Conservation (phyloP, 2,113 vertebrate genomes). For the Hypomesus transpacificus region DNA sequence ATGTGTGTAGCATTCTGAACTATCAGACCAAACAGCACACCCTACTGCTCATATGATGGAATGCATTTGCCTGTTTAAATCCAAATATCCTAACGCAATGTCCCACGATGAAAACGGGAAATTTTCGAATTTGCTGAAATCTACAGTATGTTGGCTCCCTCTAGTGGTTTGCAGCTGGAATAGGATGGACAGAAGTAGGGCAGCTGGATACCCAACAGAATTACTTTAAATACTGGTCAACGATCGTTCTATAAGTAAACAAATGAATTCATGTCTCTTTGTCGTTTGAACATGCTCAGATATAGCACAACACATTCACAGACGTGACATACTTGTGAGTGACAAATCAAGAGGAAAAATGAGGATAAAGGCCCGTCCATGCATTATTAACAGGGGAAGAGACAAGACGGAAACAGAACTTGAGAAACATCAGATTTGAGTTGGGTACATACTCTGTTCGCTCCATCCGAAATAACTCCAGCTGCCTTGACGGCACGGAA, state of each 20-base stretch:
- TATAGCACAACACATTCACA: too few species aligned
- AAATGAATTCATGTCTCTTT: too few species aligned
- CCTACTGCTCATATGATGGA: too few species aligned
- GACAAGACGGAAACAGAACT: constrained; percentile 46
- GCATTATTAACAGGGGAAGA: constrained; percentile 41
- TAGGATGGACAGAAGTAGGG: not conserved
- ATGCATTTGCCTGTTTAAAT: too few species aligned
- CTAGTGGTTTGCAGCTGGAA: not conserved
- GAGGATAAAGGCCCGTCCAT: constrained; percentile 19
- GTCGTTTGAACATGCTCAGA: too few species aligned
- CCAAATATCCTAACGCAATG: too few species aligned
- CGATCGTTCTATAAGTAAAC: too few species aligned
- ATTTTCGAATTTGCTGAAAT: too few species aligned
- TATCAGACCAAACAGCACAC: too few species aligned
- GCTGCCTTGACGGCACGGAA: constrained; percentile 84
- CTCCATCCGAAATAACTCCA: constrained; percentile 94
- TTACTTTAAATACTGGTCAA: too few species aligned
- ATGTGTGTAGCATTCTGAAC: too few species aligned
- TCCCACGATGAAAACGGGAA: too few species aligned
- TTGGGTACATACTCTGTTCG: constrained; percentile 91
- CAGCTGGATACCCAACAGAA: not conserved
- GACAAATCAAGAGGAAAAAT: constrained; percentile 1
- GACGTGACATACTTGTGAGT: not conserved
- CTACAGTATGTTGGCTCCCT: not conserved
- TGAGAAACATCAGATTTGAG: constrained; percentile 41